Evolutionary conservation across 2,113 vertebrate genomes (phyloP), one percentile per base, ranked within the genome.

Genomic region (Pseudorectes ferrugineus): DNA sequence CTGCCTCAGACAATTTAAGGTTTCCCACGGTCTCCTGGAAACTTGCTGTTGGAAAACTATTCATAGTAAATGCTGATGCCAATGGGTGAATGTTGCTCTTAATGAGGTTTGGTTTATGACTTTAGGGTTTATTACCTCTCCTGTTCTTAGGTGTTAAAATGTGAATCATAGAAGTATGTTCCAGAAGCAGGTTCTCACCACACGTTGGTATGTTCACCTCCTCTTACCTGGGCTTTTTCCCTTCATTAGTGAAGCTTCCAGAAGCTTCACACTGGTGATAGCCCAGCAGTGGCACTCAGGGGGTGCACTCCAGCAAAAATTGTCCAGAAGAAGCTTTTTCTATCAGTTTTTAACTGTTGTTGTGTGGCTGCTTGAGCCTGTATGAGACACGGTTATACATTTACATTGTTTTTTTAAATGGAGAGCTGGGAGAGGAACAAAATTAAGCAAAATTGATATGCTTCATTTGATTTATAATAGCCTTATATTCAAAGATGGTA

Each of bases 1-100:
- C 88, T 77, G 67, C 88, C 70, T 67, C 72, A 55, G 71, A 85
- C 62, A 70, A 85, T 65, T 38, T 19, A 46, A 76, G 63, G 82
- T 92, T 95, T 96, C 88, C 93, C 93, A 94, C 13, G 9, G 67
- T n/a, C 88, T 90, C 52, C 52, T 90, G 85, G 55, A 95, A 94
- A 55, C 29, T 73, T 79, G 72, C 78, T 92, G 22, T 33, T 86
- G 82, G 59, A 88, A 90, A 77, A 72, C 61, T 80, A 71, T n/a
- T 73, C 54, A 17, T 46, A 51, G 75, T 62, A 58, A 54, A 65
- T 26, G 81, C 59, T 74, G 82, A 73, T 79, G 74, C 81, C 55
- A 66, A 6, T 48, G 78, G 55, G 42, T 63, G 38, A 70, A 66
- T 22, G 49, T 31, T 88, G 85, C 49, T 93, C 26, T 45, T 73